These are phyloP conservation scores for Strigops habroptila DNA, from an alignment of 2,113 vertebrate species.

Conservation along the genomic window DNA sequence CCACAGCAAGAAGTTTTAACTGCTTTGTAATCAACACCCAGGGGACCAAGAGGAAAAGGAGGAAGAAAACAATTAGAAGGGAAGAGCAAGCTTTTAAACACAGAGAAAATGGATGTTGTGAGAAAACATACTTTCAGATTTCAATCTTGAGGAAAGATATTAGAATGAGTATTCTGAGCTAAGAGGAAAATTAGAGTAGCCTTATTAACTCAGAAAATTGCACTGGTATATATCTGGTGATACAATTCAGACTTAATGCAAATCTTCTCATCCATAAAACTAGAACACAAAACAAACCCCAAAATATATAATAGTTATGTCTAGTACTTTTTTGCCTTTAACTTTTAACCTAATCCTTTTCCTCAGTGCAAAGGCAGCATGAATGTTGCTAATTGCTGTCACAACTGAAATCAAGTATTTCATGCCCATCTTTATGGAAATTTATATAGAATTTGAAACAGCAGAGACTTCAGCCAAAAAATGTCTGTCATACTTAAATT, in stretches of 20 bases:
- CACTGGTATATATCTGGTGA: not conserved
- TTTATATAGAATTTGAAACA: not conserved
- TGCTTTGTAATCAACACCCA: not conserved
- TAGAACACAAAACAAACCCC: not conserved
- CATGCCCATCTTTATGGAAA: not conserved
- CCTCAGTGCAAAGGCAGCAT: not conserved
- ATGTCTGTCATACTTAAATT: not conserved
- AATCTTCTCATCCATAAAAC: not conserved
- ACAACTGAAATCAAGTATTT: not conserved
- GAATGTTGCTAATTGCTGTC: not conserved
- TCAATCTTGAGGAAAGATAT: not conserved
- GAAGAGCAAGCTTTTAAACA: not conserved
- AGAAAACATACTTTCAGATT: not conserved
- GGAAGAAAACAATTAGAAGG: not conserved
- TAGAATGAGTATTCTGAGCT: not conserved
- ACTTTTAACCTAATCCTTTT: not conserved
- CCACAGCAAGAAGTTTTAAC: not conserved
- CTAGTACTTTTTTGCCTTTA: not conserved
- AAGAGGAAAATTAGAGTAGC: not conserved
- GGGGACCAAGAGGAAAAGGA: not conserved
- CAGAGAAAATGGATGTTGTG: not conserved
- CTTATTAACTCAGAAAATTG: constrained; percentile 14
- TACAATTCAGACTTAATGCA: not conserved
- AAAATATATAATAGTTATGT: not conserved
- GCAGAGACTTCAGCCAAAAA: not conserved